Evolutionary conservation across 2,113 vertebrate genomes (phyloP).

Genomic region (Platysteira castanea): DNA sequence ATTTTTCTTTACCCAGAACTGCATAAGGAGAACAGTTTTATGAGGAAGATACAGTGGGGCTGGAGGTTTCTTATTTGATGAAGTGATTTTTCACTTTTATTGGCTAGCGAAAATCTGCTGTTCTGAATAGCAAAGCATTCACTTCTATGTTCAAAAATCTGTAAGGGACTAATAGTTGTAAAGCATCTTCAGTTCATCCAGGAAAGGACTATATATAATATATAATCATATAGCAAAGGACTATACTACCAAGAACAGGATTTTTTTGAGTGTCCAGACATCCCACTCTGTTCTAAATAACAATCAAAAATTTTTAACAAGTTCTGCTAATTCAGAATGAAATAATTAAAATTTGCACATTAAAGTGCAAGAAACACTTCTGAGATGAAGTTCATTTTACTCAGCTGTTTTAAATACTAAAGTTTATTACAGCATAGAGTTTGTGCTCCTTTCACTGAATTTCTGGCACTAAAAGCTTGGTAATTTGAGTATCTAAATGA

Average conservation of each 20-base stretch:
- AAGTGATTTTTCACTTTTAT: background rate
- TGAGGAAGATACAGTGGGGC: background rate
- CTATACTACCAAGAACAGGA: too few relatives aligned
- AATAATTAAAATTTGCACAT: slow-evolving; percentile 66
- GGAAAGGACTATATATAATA: background rate
- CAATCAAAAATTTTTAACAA: slow-evolving; percentile 59
- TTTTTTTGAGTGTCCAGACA: background rate
- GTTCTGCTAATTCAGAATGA: slow-evolving; percentile 48
- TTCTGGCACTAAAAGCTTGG: slow-evolving; percentile 38
- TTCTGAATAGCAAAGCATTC: background rate
- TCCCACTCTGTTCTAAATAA: slow-evolving; percentile 9
- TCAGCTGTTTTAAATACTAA: slow-evolving; percentile 65
- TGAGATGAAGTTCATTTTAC: slow-evolving; percentile 66
- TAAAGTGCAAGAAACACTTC: slow-evolving; percentile 29
- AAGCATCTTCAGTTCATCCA: background rate
- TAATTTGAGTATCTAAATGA: slow-evolving; percentile 45
- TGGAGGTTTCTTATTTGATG: background rate
- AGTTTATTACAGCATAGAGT: slow-evolving; percentile 45
- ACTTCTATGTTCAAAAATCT: background rate
- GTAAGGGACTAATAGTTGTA: background rate
- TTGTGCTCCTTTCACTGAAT: slow-evolving; percentile 57
- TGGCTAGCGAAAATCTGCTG: background rate
- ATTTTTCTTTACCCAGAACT: background rate
- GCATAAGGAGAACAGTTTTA: background rate
- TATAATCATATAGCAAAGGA: background rate